Evolutionary conservation across 2,113 vertebrate genomes (phyloP), one percentile per base, ranked within the genome.

Genomic region (Aegotheles bennettii): DNA sequence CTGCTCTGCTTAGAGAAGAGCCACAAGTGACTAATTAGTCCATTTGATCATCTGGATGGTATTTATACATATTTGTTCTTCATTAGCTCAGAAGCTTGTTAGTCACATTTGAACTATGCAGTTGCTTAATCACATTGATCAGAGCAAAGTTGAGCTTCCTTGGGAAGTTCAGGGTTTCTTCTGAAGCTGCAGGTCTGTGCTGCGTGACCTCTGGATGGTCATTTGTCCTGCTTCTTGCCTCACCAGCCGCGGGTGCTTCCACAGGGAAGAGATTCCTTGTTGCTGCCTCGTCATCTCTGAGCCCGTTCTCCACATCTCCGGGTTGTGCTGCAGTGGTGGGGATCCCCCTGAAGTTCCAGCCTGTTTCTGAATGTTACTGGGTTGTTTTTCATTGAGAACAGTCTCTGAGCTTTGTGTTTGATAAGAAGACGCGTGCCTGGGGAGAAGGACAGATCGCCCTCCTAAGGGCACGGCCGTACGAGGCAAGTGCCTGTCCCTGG

Each of bases 41-140:
- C 97, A 93, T 97, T 97, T 97, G 96, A 98, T 97, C 97, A 94
- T 97, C 94, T 84, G 93, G 95, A 93, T 96, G 96, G 84, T 97
- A 93, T 97, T 97, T 97, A 95, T 97, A 94, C 96, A 93, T 97
- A 97, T 98, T 98, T 98, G 96, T 97, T 98, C 97, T 96, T 97
- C 97, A 93, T 97, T 95, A 97, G 92, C 96, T 95, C 76, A 45
- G 45, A 94, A 95, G 83, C 82, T 23, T 87, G 95, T 96, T 97
- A 96, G 96, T 98, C 97, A 90, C 94, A 93, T 95, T 91, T 97
- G 96, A 95, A 93, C 95, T 70, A 25, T 69, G 80, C 94, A 80
- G 96, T 94, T 87, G 97, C 96, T 97, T 96, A 92, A 94, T 97
- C 96, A 68, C 53, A 81, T 69, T 85, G 97, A 97, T 93, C 96